Percentiles rank a stretch among this genome's conserved stretches.
Conservation (phyloP, 2,888 invertebrate species). For the Hypercompe scribonia region DNA sequence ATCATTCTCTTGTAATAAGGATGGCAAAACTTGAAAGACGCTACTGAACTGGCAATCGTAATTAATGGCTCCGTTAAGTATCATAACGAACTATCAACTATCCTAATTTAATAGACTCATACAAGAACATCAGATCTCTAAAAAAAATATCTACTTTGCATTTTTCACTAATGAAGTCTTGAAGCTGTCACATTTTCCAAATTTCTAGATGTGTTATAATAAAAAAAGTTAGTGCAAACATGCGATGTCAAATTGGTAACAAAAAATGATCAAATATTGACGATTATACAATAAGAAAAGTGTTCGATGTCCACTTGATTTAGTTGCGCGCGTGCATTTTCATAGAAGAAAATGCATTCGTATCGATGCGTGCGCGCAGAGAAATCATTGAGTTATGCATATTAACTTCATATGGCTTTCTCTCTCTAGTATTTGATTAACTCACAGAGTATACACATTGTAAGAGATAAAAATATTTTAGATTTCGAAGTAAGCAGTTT, state of each 20-base stretch:
- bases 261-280: not conserved
- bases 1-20: too few relatives aligned
- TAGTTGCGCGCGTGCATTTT: constrained; percentile 49
- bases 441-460: not conserved
- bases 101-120: not conserved
- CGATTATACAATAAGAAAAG: not conserved
- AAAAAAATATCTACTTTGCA: not conserved
- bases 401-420: constrained; percentile 79
- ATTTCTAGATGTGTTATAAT: not conserved
- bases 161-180: not conserved
- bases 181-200: not conserved
- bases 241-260: not conserved
- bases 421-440: constrained; percentile 61
- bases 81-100: too few relatives aligned
- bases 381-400: constrained; percentile 78
- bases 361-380: constrained; percentile 72
- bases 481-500: not conserved
- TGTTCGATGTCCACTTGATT: not conserved
- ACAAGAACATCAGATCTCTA: not conserved
- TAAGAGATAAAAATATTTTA: not conserved
- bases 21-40: too few relatives aligned
- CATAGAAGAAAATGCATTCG: constrained; percentile 61
- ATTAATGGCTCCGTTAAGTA: not conserved
- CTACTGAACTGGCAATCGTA: not conserved
- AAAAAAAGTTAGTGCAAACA: not conserved